Conservation (phyloP, 2,888 invertebrate genomes). For the Philonicus albiceps region DNA sequence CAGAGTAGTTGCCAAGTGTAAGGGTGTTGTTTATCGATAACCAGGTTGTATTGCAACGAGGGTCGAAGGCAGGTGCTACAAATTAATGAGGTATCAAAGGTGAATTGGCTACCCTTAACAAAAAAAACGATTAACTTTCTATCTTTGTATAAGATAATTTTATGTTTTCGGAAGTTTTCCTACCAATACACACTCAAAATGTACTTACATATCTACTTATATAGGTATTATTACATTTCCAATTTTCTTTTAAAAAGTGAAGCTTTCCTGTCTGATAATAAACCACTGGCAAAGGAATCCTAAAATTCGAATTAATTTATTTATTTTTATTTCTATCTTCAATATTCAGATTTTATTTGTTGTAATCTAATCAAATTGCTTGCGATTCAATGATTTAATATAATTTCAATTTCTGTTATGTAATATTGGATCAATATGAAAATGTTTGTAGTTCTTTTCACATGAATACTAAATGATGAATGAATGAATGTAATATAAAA, state of each 20-base stretch:
- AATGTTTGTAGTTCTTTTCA: too few relatives aligned
- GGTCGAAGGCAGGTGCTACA: constrained; percentile 10
- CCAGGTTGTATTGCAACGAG: background rate
- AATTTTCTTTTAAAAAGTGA: background rate
- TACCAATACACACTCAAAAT: background rate
- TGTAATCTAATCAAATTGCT: background rate
- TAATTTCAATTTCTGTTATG: background rate
- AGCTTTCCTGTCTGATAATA: too few relatives aligned
- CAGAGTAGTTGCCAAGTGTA: background rate
- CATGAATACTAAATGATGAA: too few relatives aligned
- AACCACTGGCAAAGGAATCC: too few relatives aligned
- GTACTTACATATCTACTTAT: background rate
- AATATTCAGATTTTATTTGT: too few relatives aligned
- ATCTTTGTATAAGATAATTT: background rate
- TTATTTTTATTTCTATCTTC: too few relatives aligned
- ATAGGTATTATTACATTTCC: background rate
- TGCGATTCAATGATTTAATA: background rate
- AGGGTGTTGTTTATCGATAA: background rate
- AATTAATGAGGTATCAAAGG: constrained; percentile 19
- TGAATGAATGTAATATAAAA: too few relatives aligned
- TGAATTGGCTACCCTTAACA: background rate
- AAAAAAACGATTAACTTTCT: background rate
- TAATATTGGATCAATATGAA: too few relatives aligned
- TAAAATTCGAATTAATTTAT: too few relatives aligned
- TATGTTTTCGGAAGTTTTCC: background rate